Percentiles rank a stretch among this genome's conserved stretches.
phyloP scores from a whole-genome alignment of 2,113 vertebrate species.

The Turnix velox region DNA sequence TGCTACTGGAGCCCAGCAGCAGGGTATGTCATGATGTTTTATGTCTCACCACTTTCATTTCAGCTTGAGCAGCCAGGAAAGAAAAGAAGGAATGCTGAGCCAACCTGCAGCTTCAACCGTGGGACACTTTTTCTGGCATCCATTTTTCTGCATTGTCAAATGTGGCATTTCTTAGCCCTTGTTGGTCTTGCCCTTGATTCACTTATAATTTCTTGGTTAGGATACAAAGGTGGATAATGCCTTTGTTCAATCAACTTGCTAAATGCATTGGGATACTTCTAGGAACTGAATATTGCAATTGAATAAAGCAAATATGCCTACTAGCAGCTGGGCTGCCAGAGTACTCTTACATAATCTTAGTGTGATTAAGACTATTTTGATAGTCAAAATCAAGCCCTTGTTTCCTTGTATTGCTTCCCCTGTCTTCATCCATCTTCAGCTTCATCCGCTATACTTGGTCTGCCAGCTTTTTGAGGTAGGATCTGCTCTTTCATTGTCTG shows the following conservation, averaged over 20 bases:
- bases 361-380: neutral
- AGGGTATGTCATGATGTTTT: neutral
- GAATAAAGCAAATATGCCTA: neutral
- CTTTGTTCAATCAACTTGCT: neutral
- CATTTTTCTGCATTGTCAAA: neutral
- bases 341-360: neutral
- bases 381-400: neutral
- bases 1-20: neutral
- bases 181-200: neutral
- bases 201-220: neutral
- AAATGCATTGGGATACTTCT: neutral
- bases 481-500: neutral
- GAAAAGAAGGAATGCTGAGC: neutral
- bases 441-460: neutral
- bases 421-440: neutral
- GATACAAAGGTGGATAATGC: neutral
- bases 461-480: neutral
- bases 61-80: neutral
- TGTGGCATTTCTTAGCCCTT: neutral
- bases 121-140: neutral
- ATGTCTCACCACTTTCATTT: neutral
- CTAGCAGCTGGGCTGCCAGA: neutral
- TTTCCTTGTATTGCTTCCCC: neutral
- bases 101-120: neutral
- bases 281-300: neutral